Evolutionary conservation across 2,888 invertebrate species (phyloP).

Genomic region (Choreutis nemorana): DNA sequence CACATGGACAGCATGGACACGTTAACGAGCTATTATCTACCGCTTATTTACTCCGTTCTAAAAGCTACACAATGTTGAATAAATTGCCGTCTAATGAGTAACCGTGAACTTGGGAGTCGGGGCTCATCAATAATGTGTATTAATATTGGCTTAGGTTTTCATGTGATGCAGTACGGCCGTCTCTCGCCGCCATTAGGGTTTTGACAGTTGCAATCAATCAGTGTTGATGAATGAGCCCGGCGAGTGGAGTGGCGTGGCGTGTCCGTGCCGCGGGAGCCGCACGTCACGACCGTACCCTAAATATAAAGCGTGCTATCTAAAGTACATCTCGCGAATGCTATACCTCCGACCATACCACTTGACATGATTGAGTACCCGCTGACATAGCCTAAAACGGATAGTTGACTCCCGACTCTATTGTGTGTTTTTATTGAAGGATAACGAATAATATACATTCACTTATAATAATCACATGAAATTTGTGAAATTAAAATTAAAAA

Average conservation of each 20-base stretch:
- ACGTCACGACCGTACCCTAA: neutral
- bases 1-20: constrained; percentile 8
- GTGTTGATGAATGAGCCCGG: constrained; percentile 56
- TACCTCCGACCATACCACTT: no score
- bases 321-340: no score
- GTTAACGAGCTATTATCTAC: constrained; percentile 26
- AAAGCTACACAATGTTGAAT: constrained; percentile 33
- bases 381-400: no score
- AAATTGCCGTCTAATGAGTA: constrained; percentile 49
- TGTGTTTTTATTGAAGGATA: no score
- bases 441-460: no score
- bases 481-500: no score
- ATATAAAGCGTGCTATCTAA: no score
- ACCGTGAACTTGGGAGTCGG: constrained; percentile 46
- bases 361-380: no score
- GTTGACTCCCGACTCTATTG: no score
- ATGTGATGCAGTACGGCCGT: constrained; percentile 43
- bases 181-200: constrained; percentile 56
- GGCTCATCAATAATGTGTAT: constrained; percentile 54
- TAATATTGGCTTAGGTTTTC: constrained; percentile 54
- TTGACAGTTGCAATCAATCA: constrained; percentile 66
- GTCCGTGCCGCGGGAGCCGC: constrained; percentile 35
- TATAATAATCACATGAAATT: no score
- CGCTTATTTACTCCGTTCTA: constrained; percentile 31
- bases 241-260: constrained; percentile 20